A percentile compares a stretch with the other conserved stretches of the same genome.
Conservation (phyloP, 2,113 vertebrate genomes). For the Aphyosemion australe region DNA sequence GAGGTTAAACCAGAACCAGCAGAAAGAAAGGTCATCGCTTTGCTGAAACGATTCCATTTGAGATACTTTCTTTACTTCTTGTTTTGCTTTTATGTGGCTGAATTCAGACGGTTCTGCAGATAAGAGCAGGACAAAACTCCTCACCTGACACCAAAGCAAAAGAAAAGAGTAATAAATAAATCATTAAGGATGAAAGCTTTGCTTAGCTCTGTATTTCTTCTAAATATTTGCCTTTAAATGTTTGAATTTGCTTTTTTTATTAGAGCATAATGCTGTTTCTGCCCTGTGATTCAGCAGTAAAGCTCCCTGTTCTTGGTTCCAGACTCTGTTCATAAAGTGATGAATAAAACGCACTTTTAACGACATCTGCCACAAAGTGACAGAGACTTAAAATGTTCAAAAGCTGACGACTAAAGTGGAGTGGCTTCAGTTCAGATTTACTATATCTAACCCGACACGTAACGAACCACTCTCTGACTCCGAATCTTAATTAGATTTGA, state of each 20-base stretch:
- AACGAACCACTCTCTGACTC: slow-evolving; percentile 43
- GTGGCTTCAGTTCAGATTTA: slow-evolving; percentile 26
- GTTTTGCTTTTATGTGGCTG: too few species aligned
- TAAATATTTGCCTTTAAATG: slow-evolving; percentile 4
- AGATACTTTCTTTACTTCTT: too few species aligned
- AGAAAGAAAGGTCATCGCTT: neutral
- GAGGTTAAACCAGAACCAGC: neutral
- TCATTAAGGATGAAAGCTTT: too few species aligned
- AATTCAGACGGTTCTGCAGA: too few species aligned
- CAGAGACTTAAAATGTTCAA: slow-evolving; percentile 30
- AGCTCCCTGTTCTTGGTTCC: slow-evolving; percentile 24
- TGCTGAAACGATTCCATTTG: neutral
- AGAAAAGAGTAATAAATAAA: too few species aligned
- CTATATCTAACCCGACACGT: slow-evolving; percentile 48
- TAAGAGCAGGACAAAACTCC: too few species aligned
- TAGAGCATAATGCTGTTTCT: neutral
- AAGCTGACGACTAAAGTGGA: slow-evolving; percentile 39
- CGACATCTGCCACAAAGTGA: slow-evolving; percentile 26
- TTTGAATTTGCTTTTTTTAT: slow-evolving; percentile 10
- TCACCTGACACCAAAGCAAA: too few species aligned
- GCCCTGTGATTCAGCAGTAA: slow-evolving; percentile 3
- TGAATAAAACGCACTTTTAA: slow-evolving; percentile 31
- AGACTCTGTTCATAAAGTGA: slow-evolving; percentile 8
- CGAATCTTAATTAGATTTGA: slow-evolving; percentile 55
- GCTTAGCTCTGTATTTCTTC: slow-evolving; percentile 8